Conservation (phyloP, 2,113 vertebrate species). For the Rostratula benghalensis region DNA sequence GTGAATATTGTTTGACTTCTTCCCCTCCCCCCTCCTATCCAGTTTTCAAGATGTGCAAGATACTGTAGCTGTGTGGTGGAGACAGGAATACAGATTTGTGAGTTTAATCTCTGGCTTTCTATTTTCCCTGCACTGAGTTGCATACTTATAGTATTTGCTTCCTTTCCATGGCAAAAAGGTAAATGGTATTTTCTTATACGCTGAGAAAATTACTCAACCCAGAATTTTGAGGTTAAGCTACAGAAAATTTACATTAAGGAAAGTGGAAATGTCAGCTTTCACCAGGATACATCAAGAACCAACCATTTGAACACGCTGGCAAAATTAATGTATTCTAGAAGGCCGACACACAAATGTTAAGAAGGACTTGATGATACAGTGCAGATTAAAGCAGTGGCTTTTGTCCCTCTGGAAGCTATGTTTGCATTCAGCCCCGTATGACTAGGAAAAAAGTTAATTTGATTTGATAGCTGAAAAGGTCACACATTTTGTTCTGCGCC, state of each 20-base stretch:
- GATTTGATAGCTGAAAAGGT: slow-evolving; percentile 66
- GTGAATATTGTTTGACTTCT: slow-evolving; percentile 48
- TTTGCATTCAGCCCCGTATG: slow-evolving; percentile 44
- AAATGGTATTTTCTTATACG: neutral
- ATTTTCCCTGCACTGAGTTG: neutral
- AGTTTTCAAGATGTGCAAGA: slow-evolving; percentile 17
- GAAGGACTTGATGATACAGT: slow-evolving; percentile 5
- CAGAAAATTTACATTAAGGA: neutral
- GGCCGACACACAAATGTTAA: slow-evolving; percentile 10
- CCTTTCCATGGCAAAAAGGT: neutral
- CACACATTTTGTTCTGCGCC: slow-evolving; percentile 17
- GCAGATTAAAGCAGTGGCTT: slow-evolving; percentile 43
- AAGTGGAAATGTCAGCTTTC: slow-evolving; percentile 39
- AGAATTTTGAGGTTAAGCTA: slow-evolving; percentile 12
- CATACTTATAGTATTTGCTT: neutral
- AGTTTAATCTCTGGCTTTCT: neutral
- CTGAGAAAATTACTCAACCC: neutral
- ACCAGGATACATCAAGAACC: neutral
- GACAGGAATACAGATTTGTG: neutral
- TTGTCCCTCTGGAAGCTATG: slow-evolving; percentile 39
- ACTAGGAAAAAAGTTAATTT: slow-evolving; percentile 52
- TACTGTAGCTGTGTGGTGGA: neutral
- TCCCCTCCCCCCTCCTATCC: neutral
- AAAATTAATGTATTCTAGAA: slow-evolving; percentile 41
- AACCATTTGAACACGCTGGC: neutral